Evolutionary conservation across 2,113 vertebrate genomes (phyloP), one percentile per base, ranked within the genome.

Genomic region (Leucopsar rothschildi): DNA sequence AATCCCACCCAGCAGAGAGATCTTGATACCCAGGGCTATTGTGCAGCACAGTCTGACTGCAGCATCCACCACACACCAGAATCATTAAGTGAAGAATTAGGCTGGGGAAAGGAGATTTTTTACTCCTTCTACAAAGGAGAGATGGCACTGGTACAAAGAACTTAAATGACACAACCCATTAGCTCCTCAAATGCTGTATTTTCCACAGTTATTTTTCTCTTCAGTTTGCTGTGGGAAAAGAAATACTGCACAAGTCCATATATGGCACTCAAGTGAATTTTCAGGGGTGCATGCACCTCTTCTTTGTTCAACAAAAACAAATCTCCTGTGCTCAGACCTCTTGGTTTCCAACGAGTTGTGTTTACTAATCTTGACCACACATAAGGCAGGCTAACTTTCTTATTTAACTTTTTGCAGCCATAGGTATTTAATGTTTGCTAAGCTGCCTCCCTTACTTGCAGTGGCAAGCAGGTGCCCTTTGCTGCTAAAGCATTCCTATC

Each of bases 71-170:
- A 39, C n/a, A 70, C 0, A 0, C 68, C 8, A 14, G 75, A 53
- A 52, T 29, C 31, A 10, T 1, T 3, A 25, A 0, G 2, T 15
- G 16, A 49, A 85, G 14, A 75, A 50, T 1, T 5, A 37, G 42
- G n/a, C 19, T 35, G 8, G 7, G 33, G 29, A 29, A 64, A 80
- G 28, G 23, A 60, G 17, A 2, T 19, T 71, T n/a, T 44, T 75
- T 6, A 27, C 5, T 50, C 28, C 60, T 91, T 69, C 33, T 29
- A 35, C 2, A 5, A 28, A 84, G 85, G 44, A 61, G 9, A 52
- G 4, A 20, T 21, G 5, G 31, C 2, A 7, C 5, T 39, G 27
- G 29, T 16, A 70, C 7, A 1, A 71, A 84, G 23, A 19, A n/a
- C 27, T 73, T 56, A 33, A 55, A 33, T 31, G 16, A 55, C 8